These are phyloP conservation scores for Deilephila porcellus DNA, from an alignment of 2,888 invertebrate species.

Conservation along the genomic window DNA sequence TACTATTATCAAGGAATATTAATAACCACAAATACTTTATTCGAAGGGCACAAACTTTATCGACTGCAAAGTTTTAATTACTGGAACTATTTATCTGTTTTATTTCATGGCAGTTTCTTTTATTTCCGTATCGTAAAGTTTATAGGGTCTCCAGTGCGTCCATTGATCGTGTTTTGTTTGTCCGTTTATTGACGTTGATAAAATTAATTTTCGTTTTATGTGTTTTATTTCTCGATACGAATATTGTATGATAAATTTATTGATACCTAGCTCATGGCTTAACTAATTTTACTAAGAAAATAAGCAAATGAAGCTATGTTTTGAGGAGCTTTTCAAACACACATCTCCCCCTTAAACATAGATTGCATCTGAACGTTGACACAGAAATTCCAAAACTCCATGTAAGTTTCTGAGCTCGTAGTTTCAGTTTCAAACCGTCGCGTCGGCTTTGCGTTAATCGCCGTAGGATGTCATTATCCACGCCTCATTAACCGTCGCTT, in stretches of 20 bases:
- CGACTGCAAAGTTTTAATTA: neutral
- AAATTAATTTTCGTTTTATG: neutral
- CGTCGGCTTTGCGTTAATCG: neutral
- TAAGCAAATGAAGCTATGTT: neutral
- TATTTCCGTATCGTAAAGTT: conserved; percentile 35
- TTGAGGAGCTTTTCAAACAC: neutral
- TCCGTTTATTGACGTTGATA: neutral
- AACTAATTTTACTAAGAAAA: too few relatives aligned
- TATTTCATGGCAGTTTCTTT: conserved; percentile 26
- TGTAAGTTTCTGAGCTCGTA: neutral
- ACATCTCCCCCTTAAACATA: neutral
- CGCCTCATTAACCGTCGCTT: conserved; percentile 28
- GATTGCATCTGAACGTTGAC: neutral
- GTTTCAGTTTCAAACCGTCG: conserved; percentile 5
- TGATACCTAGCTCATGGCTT: too few relatives aligned
- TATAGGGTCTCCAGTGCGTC: conserved; percentile 25
- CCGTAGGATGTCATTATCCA: conserved; percentile 16
- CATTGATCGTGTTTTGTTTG: conserved; percentile 27
- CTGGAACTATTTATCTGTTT: conserved; percentile 20
- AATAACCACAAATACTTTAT: neutral
- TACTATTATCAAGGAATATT: neutral
- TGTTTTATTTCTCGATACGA: neutral
- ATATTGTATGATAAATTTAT: too few relatives aligned
- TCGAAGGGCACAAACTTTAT: conserved; percentile 2
- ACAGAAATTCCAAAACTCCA: neutral